Evolutionary conservation across 1,140 invertebrate genomes (phyloP).

Genomic region (Zeugodacus cucurbitae): DNA sequence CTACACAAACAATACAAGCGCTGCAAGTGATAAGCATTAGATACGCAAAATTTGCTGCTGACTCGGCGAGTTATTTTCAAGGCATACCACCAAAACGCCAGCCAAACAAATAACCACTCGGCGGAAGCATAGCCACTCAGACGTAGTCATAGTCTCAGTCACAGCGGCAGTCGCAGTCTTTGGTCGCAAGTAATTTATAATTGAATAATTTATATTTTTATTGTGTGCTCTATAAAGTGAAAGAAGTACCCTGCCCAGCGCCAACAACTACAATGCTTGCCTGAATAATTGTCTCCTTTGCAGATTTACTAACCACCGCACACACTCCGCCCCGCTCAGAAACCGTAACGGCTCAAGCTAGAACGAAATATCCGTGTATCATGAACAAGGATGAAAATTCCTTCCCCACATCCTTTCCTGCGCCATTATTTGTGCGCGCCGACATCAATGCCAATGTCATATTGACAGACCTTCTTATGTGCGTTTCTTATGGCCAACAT

Average conservation of each 20-base stretch:
- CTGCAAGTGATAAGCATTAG: background rate
- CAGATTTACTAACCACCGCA: background rate
- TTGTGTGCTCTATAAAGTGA: background rate
- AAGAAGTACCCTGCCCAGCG: background rate
- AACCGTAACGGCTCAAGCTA: background rate
- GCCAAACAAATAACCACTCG: background rate
- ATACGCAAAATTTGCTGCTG: slow-evolving; percentile 33
- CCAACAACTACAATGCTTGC: background rate
- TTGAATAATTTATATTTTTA: slow-evolving; percentile 42
- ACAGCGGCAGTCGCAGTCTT: background rate
- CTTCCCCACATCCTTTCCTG: background rate
- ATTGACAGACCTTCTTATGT: background rate
- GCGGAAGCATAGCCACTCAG: background rate
- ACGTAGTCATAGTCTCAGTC: background rate
- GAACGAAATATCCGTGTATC: background rate
- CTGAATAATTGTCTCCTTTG: background rate
- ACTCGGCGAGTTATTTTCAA: background rate
- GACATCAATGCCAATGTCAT: slow-evolving; percentile 31
- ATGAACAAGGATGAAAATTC: background rate
- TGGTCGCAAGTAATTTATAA: slow-evolving; percentile 37
- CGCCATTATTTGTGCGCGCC: background rate
- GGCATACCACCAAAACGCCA: background rate
- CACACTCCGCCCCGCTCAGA: too few species aligned
- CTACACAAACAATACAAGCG: background rate
- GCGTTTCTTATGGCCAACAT: background rate